Evolutionary conservation across 2,888 invertebrate genomes (phyloP), one percentile per base, ranked within the genome.

Genomic region (Brenthis ino): DNA sequence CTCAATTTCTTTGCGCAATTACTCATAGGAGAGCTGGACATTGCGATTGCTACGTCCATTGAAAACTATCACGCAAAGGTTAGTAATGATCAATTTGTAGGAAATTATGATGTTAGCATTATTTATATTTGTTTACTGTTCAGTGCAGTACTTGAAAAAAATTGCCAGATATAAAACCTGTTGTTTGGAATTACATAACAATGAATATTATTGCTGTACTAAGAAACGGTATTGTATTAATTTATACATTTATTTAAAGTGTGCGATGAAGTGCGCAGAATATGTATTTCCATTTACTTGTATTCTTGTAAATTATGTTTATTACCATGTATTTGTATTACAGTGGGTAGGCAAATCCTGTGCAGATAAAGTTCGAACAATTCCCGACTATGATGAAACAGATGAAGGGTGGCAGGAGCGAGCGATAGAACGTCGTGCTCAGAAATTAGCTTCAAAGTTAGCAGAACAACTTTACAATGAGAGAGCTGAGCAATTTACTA

Each of bases 51-150:
- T 57, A 87, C 86, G 2, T 83, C 88, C 0, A 90, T 92, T 70
- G 93, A 91, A 71, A 88, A 87, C 60, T 90, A 89, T 77, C 92
- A 89, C 63, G 91, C 86, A 28, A 88, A 80, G 86, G 93, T 91
- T 78, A 67, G 60, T 71, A 63, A 13, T 13, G 14, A 37, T 50
- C 47, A 24, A 6, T 24, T 47, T 14, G 13, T 54, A 11, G 0
- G 1, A 57, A 43, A 12, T 13, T 57, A 13, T 20, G 43, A 20
- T n/a, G 20, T 24, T 43, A 11, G 37, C 37, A 11, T 43, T 43
- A 11, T 37, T 37, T 37, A 37, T 37, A 37, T 37, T 37, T 37
- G 2, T 43, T 43, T 43, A 1, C 37, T 43, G 11, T 43, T 43
- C 8, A 11, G 11, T 11, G 37, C 37, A 43, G 37, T 8, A 8